phyloP scores from a whole-genome alignment of 92 coral and sea anemone species.

The Phenganax stokvisi region DNA sequence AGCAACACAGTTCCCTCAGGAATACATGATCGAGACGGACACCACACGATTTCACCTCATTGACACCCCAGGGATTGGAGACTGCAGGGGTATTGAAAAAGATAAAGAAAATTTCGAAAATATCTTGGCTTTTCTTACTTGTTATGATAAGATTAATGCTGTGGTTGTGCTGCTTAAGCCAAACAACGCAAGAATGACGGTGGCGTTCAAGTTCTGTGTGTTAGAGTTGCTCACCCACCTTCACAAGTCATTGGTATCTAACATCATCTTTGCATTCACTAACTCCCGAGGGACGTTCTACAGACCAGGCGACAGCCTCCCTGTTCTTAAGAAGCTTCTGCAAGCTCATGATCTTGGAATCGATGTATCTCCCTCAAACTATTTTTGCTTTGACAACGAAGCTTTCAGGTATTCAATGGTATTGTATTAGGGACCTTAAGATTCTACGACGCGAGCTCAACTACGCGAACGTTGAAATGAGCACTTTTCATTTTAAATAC shows the following conservation, averaged over 20 bases:
- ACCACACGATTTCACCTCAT: slow-evolving; percentile 27
- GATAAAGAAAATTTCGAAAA: slow-evolving; percentile 31
- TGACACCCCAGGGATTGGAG: slow-evolving; percentile 44
- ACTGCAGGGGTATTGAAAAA: slow-evolving; percentile 23
- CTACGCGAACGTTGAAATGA: too few species aligned
- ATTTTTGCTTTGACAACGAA: slow-evolving; percentile 41
- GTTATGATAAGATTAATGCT: slow-evolving; percentile 23
- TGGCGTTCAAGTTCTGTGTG: slow-evolving; percentile 36
- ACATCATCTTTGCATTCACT: slow-evolving; percentile 12
- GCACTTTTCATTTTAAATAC: too few species aligned
- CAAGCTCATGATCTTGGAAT: neutral
- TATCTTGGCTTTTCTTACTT: slow-evolving; percentile 40
- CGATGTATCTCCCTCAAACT: slow-evolving; percentile 25
- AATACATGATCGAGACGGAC: slow-evolving; percentile 26
- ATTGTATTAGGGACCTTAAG: neutral
- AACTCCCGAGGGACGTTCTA: slow-evolving; percentile 9
- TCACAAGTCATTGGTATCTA: slow-evolving; percentile 7
- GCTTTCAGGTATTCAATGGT: slow-evolving; percentile 5
- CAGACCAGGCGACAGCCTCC: slow-evolving; percentile 23
- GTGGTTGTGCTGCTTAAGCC: slow-evolving; percentile 39
- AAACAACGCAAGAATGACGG: slow-evolving; percentile 28
- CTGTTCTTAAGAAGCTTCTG: slow-evolving; percentile 28
- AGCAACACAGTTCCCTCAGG: slow-evolving; percentile 38
- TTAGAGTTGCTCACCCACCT: slow-evolving; percentile 29
- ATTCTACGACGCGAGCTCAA: too few species aligned